Evolutionary conservation across 2,888 invertebrate species (phyloP).

Genomic region (Drosophila mayaguana): DNA sequence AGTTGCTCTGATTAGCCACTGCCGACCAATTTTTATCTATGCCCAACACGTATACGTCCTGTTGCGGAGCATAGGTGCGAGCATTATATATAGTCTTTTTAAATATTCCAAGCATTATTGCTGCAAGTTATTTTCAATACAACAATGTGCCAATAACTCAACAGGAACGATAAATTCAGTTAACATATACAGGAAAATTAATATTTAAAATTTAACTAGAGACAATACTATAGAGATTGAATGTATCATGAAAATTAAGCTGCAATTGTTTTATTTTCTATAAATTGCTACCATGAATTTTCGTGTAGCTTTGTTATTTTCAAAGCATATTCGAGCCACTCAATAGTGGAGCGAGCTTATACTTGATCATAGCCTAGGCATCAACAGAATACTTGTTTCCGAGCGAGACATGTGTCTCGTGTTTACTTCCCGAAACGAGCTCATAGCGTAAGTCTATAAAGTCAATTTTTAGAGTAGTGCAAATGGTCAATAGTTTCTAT

Average conservation of each 20-base stretch:
- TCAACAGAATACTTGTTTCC: too few relatives aligned
- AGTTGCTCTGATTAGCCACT: slow-evolving; percentile 73
- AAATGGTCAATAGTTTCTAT: too few relatives aligned
- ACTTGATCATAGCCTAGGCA: too few relatives aligned
- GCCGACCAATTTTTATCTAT: slow-evolving; percentile 62
- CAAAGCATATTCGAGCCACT: too few relatives aligned
- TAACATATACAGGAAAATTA: neutral
- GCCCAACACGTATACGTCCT: slow-evolving; percentile 13
- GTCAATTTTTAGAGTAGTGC: too few relatives aligned
- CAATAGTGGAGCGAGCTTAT: too few relatives aligned
- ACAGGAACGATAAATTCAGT: neutral
- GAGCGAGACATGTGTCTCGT: too few relatives aligned
- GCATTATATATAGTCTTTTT: slow-evolving; percentile 19
- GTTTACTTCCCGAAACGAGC: too few relatives aligned
- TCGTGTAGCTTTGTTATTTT: too few relatives aligned
- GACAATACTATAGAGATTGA: neutral
- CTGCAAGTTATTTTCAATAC: neutral
- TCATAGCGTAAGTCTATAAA: too few relatives aligned
- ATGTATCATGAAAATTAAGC: too few relatives aligned
- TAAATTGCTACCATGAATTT: neutral
- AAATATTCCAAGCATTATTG: slow-evolving; percentile 25
- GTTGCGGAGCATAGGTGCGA: slow-evolving; percentile 13
- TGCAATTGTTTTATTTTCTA: neutral
- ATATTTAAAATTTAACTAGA: neutral
- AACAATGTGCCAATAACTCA: slow-evolving; percentile 11